Evolutionary conservation across 2,888 invertebrate genomes (phyloP), one percentile per base, ranked within the genome.

Genomic region (Oscheius sp.): DNA sequence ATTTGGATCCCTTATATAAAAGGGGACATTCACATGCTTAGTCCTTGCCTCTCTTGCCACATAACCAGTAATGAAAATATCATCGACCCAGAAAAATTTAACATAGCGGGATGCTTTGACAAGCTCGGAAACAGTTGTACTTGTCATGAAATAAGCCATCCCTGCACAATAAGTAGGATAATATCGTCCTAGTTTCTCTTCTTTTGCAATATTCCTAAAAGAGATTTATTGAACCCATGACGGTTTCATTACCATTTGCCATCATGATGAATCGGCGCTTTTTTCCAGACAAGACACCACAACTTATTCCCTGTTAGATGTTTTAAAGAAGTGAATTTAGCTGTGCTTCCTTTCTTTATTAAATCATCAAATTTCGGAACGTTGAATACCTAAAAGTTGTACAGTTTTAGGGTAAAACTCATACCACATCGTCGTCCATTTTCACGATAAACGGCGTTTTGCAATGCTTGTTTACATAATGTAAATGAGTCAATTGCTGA

Each of bases 61-160:
- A 58, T 27, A 58, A 16, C 58, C 58, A 9, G 58, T 58, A 27
- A 58, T n/a, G 27, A 58, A 58, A 58, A 58, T 58, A 13, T 58
- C 58, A 27, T 58, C 58, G 12, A 58, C 29, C 58, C 58, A 58
- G n/a, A 58, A 58, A 29, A 58, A 58, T 23, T 58, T 58, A n/a
- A 58, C 58, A 16, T 1, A 9, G 1, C n/a, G 7, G 2, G 58
- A 25, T 16, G 58, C 58, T 27, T 58, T 25, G 9, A 27, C 58
- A 6, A 58, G 16, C 6, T 23, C 27, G 16, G 29, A 29, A 13
- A 58, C n/a, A n/a, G 58, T 27, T 9, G 21, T 16, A 7, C 27
- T 58, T 58, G 58, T 58, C 16, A 27, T 12, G 12, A 58, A 58
- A 27, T 58, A 58, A 2, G 58, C 58, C 16, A 58, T 25, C 13